Evolutionary conservation across 2,888 invertebrate species (phyloP).

Genomic region (Coecobrya sp.): DNA sequence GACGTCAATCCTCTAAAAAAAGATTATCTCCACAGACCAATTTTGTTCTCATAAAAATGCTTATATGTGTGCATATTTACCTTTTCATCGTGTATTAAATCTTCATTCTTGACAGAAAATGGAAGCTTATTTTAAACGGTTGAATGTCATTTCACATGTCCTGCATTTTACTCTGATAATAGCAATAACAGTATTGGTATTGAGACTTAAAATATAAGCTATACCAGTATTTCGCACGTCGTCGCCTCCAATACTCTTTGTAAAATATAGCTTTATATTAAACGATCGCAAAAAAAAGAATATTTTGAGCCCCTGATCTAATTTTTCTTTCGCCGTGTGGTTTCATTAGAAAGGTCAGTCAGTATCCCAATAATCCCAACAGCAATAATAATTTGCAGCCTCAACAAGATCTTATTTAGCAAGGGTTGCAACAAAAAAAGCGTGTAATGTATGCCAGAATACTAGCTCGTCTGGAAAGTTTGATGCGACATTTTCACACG

Average conservation of each 20-base stretch:
- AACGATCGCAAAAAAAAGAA: background rate
- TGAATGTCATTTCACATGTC: background rate
- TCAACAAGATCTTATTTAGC: background rate
- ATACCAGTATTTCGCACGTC: too few species aligned
- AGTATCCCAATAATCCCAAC: constrained; percentile 1
- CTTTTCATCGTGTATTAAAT: too few species aligned
- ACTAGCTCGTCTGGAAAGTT: constrained; percentile 65
- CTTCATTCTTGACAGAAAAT: constrained; percentile 18
- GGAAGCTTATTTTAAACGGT: background rate
- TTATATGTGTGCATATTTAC: too few species aligned
- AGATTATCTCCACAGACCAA: too few species aligned
- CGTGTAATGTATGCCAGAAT: constrained; percentile 55
- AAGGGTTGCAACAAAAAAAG: constrained; percentile 24
- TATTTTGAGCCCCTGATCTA: constrained; percentile 42
- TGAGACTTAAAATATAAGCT: background rate
- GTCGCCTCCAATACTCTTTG: too few species aligned
- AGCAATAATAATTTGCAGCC: background rate
- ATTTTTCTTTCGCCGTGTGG: background rate
- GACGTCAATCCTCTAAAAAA: too few species aligned
- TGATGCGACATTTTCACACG: constrained; percentile 68
- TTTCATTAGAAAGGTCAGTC: constrained; percentile 45
- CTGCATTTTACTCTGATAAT: background rate
- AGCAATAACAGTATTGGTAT: background rate
- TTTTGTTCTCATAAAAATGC: too few species aligned
- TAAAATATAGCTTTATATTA: too few species aligned